Evolutionary conservation across 1,140 invertebrate species (phyloP).

Genomic region (Bathynomus jamesi): DNA sequence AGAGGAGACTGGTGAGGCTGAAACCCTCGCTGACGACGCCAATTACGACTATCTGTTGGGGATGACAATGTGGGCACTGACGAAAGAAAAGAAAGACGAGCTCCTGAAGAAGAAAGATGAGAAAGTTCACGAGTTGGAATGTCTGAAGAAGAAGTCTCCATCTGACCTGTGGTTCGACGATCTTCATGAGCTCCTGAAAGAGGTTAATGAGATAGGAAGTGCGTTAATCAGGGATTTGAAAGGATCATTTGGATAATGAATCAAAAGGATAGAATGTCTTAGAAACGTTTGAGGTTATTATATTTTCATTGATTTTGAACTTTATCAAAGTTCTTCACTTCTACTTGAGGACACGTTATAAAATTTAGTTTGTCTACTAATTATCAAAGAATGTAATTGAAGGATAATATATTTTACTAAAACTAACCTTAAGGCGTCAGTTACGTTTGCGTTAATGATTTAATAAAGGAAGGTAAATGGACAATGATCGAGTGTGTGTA

Average conservation of each 20-base stretch:
- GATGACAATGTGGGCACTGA: constrained; percentile 92
- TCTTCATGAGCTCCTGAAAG: constrained; percentile 64
- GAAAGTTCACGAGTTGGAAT: constrained; percentile 65
- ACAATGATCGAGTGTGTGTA: neutral
- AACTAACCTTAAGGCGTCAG: no score
- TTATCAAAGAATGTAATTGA: no score
- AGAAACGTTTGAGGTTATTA: neutral
- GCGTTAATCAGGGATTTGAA: neutral
- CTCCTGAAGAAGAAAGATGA: constrained; percentile 74
- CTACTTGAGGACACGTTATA: neutral
- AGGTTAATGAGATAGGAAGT: constrained; percentile 41
- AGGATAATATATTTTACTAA: no score
- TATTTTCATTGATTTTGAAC: neutral
- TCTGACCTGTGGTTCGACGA: constrained; percentile 80
- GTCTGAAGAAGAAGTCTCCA: constrained; percentile 62
- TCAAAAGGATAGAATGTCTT: constrained; percentile 1
- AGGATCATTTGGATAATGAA: neutral
- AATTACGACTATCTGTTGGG: constrained; percentile 82
- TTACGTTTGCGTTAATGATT: neutral
- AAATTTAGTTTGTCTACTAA: neutral
- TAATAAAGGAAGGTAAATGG: neutral
- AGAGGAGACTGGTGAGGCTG: constrained; percentile 39
- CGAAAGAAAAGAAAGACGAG: constrained; percentile 88
- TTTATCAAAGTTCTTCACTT: neutral
- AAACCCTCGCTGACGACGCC: constrained; percentile 39